A percentile compares a stretch with the other conserved stretches of the same genome.
These are phyloP conservation scores for Gallinago stenura DNA, from an alignment of 2,797 vertebrate species.

Conservation along the genomic window DNA sequence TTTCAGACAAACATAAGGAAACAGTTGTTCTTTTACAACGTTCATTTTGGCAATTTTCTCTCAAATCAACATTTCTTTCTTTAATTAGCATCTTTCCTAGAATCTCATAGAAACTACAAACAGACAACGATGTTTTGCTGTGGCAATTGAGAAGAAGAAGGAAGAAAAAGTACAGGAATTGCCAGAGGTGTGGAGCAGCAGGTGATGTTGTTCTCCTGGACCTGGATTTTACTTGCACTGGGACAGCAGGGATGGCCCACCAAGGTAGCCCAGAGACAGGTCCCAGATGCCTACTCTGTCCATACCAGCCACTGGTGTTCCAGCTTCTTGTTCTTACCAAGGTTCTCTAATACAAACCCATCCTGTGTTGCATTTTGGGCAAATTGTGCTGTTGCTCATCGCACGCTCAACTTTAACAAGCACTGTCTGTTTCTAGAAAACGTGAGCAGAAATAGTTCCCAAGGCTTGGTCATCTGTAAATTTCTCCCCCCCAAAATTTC, in stretches of 20 bases:
- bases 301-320: background rate
- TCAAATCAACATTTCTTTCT: conserved; percentile 12
- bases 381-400: background rate
- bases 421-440: background rate
- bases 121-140: background rate
- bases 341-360: background rate
- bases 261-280: background rate
- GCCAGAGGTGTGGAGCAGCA: background rate
- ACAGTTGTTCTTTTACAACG: conserved; percentile 16
- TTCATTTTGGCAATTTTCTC: conserved; percentile 16
- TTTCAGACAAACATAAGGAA: background rate
- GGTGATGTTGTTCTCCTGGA: background rate
- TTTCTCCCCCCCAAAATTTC: background rate
- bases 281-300: background rate
- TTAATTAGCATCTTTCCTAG: conserved; percentile 1
- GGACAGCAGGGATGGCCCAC: background rate
- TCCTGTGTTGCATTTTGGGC: background rate
- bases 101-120: background rate
- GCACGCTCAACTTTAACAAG: background rate
- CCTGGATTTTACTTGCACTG: background rate
- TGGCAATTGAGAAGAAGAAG: background rate
- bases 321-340: background rate
- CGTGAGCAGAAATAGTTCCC: background rate
- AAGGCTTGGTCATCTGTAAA: background rate
- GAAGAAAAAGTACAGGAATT: accelerated